Base-by-base conservation (phyloP, 2,888 invertebrate species). In the Charanyca ferruginea region DNA sequence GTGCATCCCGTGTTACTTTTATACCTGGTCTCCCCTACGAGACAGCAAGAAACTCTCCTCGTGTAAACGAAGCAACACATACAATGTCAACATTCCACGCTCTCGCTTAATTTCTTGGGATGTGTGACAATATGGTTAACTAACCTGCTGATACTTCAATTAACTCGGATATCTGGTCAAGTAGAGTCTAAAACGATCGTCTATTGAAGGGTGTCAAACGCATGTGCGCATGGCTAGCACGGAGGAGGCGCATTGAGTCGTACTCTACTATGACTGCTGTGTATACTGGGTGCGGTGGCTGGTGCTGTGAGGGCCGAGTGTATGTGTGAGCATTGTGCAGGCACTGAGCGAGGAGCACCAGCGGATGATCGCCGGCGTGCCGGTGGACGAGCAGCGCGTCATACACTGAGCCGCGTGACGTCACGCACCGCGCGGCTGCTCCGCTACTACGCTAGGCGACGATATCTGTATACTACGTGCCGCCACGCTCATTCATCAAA, bases 321-420 rank as follows among this genome's bases (percentile, higher is more conserved):
- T 79, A 75, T 62, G 54, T 49, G 83, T 69, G 59, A 84, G 87
- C 86, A 86, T 86, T 78, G 72, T 38, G 77, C 91, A 98, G 98
- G 98, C 97, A 90, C 96, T 98, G 93, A 98, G 98, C 96, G 97
- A 96, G 88, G 97, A 98, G 86, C 98, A 98, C 94, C 97, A 97
- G 94, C 97, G 97, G 95, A 96, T 98, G 93, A 98, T 98, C 89
- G 97, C 86, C 63, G 91, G 84, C 80, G 84, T 83, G 82, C 90
- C 91, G 55, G 94, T 91, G 63, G 84, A 82, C 60, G 87, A 88
- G 84, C 94, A 94, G 88, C 89, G 79, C 80, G 88, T 92, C 79
- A 77, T 94, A 54, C 94, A 95, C 92, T 95, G 88, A 86, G 81
- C 28, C 25, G 38, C 38, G n/a, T 13, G 35, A 48, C 66, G 25